phyloP scores from a whole-genome alignment of 2,888 invertebrate species.

The Lampropteryx suffumata region DNA sequence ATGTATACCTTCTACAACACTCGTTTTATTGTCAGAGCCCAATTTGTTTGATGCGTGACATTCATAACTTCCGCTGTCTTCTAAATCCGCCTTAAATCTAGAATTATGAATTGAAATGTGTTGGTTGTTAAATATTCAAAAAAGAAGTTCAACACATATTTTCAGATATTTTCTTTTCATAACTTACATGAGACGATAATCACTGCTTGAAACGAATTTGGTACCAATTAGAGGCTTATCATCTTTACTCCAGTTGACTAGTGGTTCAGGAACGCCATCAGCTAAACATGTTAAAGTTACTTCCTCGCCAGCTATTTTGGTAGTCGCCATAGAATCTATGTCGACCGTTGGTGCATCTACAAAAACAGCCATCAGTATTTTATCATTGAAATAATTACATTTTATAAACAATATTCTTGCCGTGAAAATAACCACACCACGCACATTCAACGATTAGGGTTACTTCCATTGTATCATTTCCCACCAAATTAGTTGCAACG shows the following conservation, averaged over 20 bases:
- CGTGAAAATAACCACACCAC: not conserved
- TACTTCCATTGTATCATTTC: slow-evolving; percentile 4
- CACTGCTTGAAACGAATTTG: slow-evolving; percentile 6
- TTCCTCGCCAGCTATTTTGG: not conserved
- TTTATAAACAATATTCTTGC: no score
- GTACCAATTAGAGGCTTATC: not conserved
- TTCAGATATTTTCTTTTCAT: no score
- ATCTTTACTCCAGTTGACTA: slow-evolving; percentile 6
- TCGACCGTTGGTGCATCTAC: slow-evolving; percentile 9
- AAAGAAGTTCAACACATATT: no score
- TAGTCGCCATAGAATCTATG: not conserved
- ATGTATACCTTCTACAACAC: slow-evolving; percentile 6
- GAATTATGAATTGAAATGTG: no score
- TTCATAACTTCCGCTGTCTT: not conserved
- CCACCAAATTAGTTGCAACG: slow-evolving; percentile 6
- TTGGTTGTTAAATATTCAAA: no score
- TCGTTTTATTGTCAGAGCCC: slow-evolving; percentile 4
- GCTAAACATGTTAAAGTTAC: slow-evolving; percentile 3
- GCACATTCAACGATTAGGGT: slow-evolving; percentile 10
- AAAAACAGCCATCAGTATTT: no score
- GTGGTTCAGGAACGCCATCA: slow-evolving; percentile 10
- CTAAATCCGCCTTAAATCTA: slow-evolving; percentile 1
- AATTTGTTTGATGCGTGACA: slow-evolving; percentile 2
- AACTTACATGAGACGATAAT: slow-evolving; percentile 9
- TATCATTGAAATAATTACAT: no score